A percentile compares a stretch with the other conserved stretches of the same genome.
Evolutionary conservation across 2,797 vertebrate genomes (phyloP).

Genomic region (Nyctibius grandis): DNA sequence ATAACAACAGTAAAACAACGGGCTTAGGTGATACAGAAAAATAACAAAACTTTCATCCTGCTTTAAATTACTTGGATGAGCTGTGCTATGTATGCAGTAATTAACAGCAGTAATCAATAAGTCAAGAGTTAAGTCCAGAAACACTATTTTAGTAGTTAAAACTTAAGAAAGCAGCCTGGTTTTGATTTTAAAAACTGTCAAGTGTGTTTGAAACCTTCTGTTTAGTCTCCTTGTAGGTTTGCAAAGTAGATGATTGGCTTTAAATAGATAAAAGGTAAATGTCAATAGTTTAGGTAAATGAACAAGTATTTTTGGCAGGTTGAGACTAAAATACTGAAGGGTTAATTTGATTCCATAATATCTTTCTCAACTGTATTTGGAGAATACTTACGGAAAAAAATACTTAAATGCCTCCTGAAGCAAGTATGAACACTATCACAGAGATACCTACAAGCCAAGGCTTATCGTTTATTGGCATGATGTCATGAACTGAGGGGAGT

Average conservation of each 20-base stretch:
- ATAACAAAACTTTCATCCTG: background rate
- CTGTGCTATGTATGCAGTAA: background rate
- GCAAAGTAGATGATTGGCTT: background rate
- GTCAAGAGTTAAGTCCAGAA: background rate
- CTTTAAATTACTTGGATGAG: background rate
- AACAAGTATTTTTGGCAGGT: background rate
- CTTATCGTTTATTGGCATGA: background rate
- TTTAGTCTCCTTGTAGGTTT: background rate
- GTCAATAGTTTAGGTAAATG: background rate
- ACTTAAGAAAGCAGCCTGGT: background rate
- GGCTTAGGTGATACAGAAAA: background rate
- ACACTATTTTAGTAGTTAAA: background rate
- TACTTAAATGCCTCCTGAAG: background rate
- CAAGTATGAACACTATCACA: background rate
- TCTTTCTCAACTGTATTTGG: background rate
- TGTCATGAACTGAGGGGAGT: background rate
- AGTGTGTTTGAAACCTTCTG: background rate
- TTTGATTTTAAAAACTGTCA: background rate
- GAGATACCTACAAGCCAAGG: background rate
- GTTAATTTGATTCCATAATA: background rate
- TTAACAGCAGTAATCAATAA: background rate
- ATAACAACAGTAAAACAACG: background rate
- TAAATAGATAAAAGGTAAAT: background rate
- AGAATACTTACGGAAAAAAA: background rate
- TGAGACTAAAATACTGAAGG: background rate